phyloP scores from a whole-genome alignment of 37 sponge, comb jelly and placozoan genomes.

The Halichondria panicea region DNA sequence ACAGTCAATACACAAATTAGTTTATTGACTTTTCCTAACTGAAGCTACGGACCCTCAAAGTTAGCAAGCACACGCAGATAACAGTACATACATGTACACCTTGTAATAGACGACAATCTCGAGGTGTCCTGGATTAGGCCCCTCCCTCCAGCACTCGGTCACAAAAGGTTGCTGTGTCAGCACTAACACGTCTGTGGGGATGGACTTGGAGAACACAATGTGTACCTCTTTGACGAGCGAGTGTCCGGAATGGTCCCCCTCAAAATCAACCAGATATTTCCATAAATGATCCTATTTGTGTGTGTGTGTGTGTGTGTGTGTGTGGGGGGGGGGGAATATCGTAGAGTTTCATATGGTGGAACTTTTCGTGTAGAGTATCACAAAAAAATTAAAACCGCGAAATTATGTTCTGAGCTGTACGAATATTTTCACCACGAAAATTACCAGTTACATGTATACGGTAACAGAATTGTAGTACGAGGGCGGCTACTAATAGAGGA shows the following conservation, averaged over 20 bases:
- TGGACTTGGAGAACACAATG: conserved; percentile 50
- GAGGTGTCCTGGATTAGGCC: conserved; percentile 20
- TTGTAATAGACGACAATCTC: conserved; percentile 57
- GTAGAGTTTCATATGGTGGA: not conserved
- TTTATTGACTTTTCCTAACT: not conserved
- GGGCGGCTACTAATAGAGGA: too few relatives aligned
- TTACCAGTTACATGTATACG: too few relatives aligned
- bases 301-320: too few relatives aligned
- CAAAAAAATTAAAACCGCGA: too few relatives aligned
- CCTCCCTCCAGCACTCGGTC: conserved; percentile 58
- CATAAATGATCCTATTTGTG: conserved; percentile 42
- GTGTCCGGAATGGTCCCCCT: conserved; percentile 29
- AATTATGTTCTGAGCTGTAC: too few relatives aligned
- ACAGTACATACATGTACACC: too few relatives aligned
- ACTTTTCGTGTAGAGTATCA: too few relatives aligned
- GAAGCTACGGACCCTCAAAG: not conserved
- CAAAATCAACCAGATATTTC: conserved; percentile 57
- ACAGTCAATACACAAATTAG: not conserved
- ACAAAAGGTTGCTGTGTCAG: conserved; percentile 52
- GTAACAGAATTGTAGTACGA: too few relatives aligned
- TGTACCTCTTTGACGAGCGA: conserved; percentile 53
- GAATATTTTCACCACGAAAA: too few relatives aligned
- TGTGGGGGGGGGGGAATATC: too few relatives aligned
- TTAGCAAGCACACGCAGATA: not conserved
- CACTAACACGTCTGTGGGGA: conserved; percentile 56